Conservation (phyloP, 1,140 invertebrate genomes). For the Zaprionus africanus region DNA sequence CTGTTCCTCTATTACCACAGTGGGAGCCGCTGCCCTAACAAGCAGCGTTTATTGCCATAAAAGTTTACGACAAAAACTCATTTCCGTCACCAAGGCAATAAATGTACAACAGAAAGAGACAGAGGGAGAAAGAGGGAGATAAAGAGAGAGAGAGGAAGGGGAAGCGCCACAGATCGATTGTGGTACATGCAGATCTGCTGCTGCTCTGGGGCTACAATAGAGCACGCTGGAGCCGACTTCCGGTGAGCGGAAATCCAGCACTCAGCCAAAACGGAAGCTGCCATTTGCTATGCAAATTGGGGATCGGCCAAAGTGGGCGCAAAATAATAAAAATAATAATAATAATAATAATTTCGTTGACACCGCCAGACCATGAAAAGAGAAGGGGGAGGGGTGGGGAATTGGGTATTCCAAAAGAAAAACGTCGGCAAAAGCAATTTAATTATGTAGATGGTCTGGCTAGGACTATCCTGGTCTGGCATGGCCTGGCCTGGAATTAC, state of each 20-base stretch:
- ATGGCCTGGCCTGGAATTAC: conserved; percentile 20
- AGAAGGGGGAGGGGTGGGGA: neutral
- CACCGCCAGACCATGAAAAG: conserved; percentile 11
- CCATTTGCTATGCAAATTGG: conserved; percentile 76
- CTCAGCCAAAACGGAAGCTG: conserved; percentile 60
- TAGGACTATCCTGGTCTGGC: conserved; percentile 16
- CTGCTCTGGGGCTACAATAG: neutral
- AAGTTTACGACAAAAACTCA: conserved; percentile 83
- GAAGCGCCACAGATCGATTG: conserved; percentile 33
- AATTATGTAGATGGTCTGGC: conserved; percentile 50
- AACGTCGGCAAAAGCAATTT: conserved; percentile 59
- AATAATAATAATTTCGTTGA: conserved; percentile 78
- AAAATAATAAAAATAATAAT: conserved; percentile 14
- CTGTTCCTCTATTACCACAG: conserved; percentile 28
- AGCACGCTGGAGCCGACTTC: conserved; percentile 42
- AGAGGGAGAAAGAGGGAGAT: conserved; percentile 8
- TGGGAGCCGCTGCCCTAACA: conserved; percentile 59
- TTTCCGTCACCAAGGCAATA: conserved; percentile 78
- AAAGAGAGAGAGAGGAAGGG: neutral
- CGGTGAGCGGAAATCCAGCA: conserved; percentile 58
- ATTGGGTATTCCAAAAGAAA: conserved; percentile 5
- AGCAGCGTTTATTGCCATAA: conserved; percentile 81
- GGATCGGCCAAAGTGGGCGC: conserved; percentile 35
- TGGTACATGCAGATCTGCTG: conserved; percentile 33
- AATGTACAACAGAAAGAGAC: conserved; percentile 55